These are phyloP conservation scores for Polydrusus tereticollis DNA, from an alignment of 2,888 invertebrate genomes.

Conservation along the genomic window DNA sequence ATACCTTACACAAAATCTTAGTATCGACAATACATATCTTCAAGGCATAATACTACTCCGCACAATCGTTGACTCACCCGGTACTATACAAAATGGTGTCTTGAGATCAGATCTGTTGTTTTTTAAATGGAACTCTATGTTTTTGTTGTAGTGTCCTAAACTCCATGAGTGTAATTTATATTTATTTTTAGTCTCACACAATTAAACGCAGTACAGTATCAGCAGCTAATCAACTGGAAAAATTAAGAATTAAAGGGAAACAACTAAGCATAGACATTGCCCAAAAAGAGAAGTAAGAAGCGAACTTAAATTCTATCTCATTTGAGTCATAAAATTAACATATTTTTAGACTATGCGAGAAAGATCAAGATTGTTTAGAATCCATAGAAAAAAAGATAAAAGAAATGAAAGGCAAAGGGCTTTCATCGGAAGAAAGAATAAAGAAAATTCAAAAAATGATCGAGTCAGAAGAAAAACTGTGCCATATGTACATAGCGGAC, in stretches of 20 bases:
- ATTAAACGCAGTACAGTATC: slow-evolving; percentile 69
- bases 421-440: slow-evolving; percentile 69
- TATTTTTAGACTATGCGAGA: slow-evolving; percentile 48
- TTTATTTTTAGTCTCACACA: slow-evolving; percentile 66
- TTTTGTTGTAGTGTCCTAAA: no score
- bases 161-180: no score
- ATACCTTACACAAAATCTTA: no score
- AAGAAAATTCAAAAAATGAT: slow-evolving; percentile 74
- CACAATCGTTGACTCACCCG: no score
- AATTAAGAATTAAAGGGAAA: slow-evolving; percentile 59
- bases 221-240: slow-evolving; percentile 63
- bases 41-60: no score
- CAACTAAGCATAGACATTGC: slow-evolving; percentile 55
- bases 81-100: no score
- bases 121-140: no score
- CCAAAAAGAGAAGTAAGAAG: slow-evolving; percentile 49
- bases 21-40: no score
- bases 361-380: slow-evolving; percentile 54
- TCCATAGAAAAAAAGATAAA: slow-evolving; percentile 68
- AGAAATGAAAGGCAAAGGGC: slow-evolving; percentile 68
- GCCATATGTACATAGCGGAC: slow-evolving; percentile 49
- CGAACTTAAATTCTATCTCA: background rate
- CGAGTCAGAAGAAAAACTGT: slow-evolving; percentile 69
- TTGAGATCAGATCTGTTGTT: no score
- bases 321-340: no score